A percentile compares a stretch with the other conserved stretches of the same genome.
These are phyloP conservation scores for Drosophila azteca DNA, from an alignment of 1,140 invertebrate species.

Conservation along the genomic window DNA sequence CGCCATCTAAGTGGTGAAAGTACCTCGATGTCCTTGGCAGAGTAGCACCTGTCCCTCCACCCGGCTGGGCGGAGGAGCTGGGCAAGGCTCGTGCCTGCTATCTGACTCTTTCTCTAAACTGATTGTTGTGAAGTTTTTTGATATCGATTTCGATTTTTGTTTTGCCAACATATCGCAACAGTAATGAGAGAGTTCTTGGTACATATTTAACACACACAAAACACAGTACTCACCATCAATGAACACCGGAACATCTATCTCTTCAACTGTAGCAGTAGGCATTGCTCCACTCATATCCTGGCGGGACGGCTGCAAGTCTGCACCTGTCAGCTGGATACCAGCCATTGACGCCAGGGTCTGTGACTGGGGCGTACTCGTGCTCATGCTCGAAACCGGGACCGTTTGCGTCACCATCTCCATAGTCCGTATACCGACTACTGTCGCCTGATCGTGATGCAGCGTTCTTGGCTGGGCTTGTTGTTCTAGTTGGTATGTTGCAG, in stretches of 20 bases:
- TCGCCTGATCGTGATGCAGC: constrained; percentile 34
- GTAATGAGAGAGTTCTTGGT: constrained; percentile 80
- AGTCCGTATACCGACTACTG: constrained; percentile 48
- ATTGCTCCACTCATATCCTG: constrained; percentile 83
- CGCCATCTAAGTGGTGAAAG: constrained; percentile 64
- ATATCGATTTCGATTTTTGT: not conserved
- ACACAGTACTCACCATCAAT: constrained; percentile 84
- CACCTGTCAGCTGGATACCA: constrained; percentile 81
- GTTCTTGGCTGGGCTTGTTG: constrained; percentile 7
- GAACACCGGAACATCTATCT: constrained; percentile 84
- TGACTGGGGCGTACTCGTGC: constrained; percentile 49
- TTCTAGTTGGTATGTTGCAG: constrained; percentile 53
- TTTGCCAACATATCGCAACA: constrained; percentile 40
- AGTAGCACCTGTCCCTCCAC: constrained; percentile 12
- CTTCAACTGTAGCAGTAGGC: constrained; percentile 84
- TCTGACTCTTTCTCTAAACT: constrained; percentile 78
- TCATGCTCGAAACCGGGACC: constrained; percentile 65
- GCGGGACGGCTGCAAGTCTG: constrained; percentile 70
- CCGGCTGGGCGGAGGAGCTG: constrained; percentile 1
- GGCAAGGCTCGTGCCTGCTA: constrained; percentile 59
- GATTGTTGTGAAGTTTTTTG: constrained; percentile 52
- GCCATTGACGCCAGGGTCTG: constrained; percentile 77
- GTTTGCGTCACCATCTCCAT: constrained; percentile 57
- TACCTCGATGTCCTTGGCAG: constrained; percentile 77
- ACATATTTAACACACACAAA: constrained; percentile 76